Conservation (phyloP, 1,140 invertebrate genomes). For the Diabrotica virgifera region DNA sequence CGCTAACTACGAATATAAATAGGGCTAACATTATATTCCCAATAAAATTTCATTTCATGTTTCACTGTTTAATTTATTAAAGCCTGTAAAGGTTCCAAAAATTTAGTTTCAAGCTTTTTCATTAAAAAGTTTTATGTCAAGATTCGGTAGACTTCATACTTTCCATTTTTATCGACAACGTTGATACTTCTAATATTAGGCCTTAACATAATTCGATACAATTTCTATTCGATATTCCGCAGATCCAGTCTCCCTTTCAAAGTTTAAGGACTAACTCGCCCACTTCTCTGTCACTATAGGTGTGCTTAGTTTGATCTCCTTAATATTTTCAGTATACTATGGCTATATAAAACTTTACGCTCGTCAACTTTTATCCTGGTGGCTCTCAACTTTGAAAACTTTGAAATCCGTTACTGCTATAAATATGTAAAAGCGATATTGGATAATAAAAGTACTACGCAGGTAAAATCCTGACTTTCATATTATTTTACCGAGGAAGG, state of each 20-base stretch:
- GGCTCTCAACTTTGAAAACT: constrained; percentile 7
- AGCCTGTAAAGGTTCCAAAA: too few species aligned
- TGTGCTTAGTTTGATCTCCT: not conserved
- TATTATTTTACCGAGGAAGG: not conserved
- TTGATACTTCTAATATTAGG: too few species aligned
- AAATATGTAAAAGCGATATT: constrained; percentile 12
- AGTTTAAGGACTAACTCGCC: not conserved
- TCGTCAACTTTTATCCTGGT: constrained; percentile 9
- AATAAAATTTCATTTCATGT: too few species aligned
- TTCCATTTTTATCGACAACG: too few species aligned
- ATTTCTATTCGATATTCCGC: too few species aligned
- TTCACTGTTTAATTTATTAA: too few species aligned
- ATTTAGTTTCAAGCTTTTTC: too few species aligned
- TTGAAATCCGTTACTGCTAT: constrained; percentile 5
- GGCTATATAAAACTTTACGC: constrained; percentile 7
- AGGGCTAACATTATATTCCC: too few species aligned
- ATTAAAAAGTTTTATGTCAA: too few species aligned
- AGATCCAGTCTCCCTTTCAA: not conserved
- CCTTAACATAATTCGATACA: too few species aligned
- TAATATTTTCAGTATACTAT: constrained; percentile 10
- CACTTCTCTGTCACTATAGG: not conserved
- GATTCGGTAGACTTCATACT: too few species aligned
- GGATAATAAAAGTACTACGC: constrained; percentile 9
- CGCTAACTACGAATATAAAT: too few species aligned
- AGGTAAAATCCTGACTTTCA: constrained; percentile 1